Conservation (phyloP, 2,113 vertebrate species). For the Motacilla alba region DNA sequence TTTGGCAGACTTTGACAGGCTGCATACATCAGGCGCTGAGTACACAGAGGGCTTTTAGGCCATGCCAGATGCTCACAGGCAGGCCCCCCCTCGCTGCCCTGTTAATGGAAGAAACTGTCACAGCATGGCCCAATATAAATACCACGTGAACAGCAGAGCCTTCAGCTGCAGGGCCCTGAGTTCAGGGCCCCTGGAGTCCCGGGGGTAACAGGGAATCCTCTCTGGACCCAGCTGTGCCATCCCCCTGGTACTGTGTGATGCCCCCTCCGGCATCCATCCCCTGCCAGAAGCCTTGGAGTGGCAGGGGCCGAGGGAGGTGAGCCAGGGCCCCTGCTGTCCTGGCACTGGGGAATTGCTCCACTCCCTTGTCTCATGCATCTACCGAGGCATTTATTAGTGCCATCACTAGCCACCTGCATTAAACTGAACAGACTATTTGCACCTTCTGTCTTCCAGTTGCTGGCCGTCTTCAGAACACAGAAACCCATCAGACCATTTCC, state of each 20-base stretch:
- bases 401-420: neutral
- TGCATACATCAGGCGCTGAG: neutral
- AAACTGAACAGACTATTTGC: neutral
- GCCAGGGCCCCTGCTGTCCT: neutral
- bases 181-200: neutral
- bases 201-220: neutral
- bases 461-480: neutral
- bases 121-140: rapidly evolving
- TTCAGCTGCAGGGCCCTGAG: neutral
- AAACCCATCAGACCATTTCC: neutral
- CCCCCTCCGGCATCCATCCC: neutral
- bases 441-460: neutral
- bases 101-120: neutral
- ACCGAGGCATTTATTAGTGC: neutral
- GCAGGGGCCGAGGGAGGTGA: rapidly evolving
- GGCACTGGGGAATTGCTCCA: neutral
- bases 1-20: neutral
- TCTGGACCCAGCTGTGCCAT: neutral
- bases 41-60: constrained; percentile 50
- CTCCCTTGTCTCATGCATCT: neutral
- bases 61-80: neutral
- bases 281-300: neutral
- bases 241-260: neutral
- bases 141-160: neutral
- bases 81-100: neutral